Conservation (phyloP, 2,797 vertebrate genomes). For the Calcarius lapponicus region DNA sequence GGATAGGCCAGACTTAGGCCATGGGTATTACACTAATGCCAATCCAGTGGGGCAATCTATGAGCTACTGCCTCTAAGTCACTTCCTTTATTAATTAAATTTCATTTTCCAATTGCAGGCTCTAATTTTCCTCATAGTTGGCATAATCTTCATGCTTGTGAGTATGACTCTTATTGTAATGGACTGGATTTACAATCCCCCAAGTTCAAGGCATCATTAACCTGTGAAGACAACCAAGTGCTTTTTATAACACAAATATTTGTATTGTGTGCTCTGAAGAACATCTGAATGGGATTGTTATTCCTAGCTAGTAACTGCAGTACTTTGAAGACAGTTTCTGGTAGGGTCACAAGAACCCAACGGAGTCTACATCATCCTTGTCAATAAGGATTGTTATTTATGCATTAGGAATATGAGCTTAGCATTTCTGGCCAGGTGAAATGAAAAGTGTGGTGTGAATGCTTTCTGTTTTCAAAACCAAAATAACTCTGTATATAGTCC, state of each 20-base stretch:
- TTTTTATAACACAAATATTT: slow-evolving; percentile 41
- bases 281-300: slow-evolving; percentile 47
- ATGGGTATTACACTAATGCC: background rate
- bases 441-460: slow-evolving; percentile 37
- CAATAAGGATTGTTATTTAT: slow-evolving; percentile 58
- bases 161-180: slow-evolving; percentile 90
- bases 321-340: slow-evolving; percentile 73
- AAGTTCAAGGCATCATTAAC: slow-evolving; percentile 85
- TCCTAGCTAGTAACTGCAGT: slow-evolving; percentile 64
- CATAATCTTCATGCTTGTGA: slow-evolving; percentile 93
- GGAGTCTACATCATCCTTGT: slow-evolving; percentile 45
- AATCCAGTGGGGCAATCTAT: background rate
- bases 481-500: slow-evolving; percentile 29
- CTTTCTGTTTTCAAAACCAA: slow-evolving; percentile 26
- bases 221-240: background rate
- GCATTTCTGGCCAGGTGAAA: slow-evolving; percentile 50
- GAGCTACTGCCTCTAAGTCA: background rate
- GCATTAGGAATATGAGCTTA: slow-evolving; percentile 50
- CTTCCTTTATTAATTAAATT: background rate
- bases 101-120: slow-evolving; percentile 77
- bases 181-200: slow-evolving; percentile 94
- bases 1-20: background rate
- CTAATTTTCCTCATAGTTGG: slow-evolving; percentile 88
- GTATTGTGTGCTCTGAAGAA: slow-evolving; percentile 58
- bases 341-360: slow-evolving; percentile 35